Conservation (phyloP, 2,888 invertebrate genomes). For the Apocheima hispidaria region DNA sequence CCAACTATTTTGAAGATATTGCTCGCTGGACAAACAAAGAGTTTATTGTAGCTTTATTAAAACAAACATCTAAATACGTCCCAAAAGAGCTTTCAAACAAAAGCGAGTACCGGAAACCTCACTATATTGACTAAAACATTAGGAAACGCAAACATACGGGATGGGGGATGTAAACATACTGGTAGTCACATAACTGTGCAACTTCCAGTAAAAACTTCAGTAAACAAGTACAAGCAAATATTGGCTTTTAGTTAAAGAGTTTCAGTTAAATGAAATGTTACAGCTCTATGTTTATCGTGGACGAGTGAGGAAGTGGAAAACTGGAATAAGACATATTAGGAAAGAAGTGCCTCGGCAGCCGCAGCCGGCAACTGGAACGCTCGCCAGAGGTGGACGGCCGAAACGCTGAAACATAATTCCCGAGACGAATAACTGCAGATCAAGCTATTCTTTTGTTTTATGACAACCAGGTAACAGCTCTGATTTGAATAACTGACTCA, state of each 20-base stretch:
- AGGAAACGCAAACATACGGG: conserved; percentile 29
- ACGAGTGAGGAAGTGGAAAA: too few species aligned
- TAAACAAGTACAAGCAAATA: conserved; percentile 29
- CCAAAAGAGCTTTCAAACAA: conserved; percentile 33
- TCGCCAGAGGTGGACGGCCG: too few species aligned
- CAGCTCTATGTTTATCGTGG: too few species aligned
- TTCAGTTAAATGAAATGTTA: conserved; percentile 12
- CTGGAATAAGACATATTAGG: too few species aligned
- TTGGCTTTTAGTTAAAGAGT: conserved; percentile 24
- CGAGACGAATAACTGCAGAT: too few species aligned
- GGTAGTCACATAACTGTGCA: conserved; percentile 16
- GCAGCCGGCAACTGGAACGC: too few species aligned
- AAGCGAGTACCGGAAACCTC: conserved; percentile 18
- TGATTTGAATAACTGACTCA: too few species aligned
- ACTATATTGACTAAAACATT: conserved; percentile 34
- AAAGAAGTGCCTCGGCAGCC: too few species aligned
- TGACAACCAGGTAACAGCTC: too few species aligned
- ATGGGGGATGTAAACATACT: conserved; percentile 29
- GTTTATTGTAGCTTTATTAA: conserved; percentile 3
- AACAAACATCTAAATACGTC: conserved; percentile 18
- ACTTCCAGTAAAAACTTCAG: conserved; percentile 25
- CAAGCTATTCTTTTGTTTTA: too few species aligned
- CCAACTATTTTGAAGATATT: too few species aligned
- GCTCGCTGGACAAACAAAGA: not conserved
- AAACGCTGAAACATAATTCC: too few species aligned